Conservation (phyloP, 64 coral and sea anemone genomes). For the Catalaphyllia jardinei region DNA sequence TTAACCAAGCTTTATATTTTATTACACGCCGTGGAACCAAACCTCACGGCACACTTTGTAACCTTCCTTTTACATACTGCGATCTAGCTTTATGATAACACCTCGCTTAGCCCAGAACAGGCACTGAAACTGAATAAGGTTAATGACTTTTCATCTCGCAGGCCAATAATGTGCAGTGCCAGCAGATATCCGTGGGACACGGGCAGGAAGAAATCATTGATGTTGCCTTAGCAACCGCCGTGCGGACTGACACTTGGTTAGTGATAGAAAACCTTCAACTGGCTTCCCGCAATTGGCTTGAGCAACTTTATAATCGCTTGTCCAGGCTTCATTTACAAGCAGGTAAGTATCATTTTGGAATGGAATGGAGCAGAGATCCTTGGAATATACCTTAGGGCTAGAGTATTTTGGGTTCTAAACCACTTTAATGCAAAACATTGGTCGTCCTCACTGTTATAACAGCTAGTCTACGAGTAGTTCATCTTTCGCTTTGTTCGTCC, state of each 20-base stretch:
- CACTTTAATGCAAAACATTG: no score
- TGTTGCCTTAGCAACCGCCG: conserved; percentile 85
- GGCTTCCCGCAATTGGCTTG: conserved; percentile 65
- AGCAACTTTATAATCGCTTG: conserved; percentile 89
- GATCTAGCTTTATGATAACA: no score
- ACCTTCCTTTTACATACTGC: no score
- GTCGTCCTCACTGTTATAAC: no score
- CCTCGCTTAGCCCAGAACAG: no score
- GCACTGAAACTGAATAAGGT: no score
- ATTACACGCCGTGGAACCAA: no score
- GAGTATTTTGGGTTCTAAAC: no score
- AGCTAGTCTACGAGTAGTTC: no score
- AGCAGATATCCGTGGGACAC: conserved; percentile 75
- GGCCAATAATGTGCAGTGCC: conserved; percentile 76
- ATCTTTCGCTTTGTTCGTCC: no score
- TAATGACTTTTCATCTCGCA: conserved; percentile 14
- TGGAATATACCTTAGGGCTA: neutral
- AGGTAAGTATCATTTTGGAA: conserved; percentile 38
- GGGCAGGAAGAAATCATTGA: conserved; percentile 83
- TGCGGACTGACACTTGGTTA: conserved; percentile 88
- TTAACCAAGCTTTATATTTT: no score
- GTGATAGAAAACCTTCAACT: conserved; percentile 91
- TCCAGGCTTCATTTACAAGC: conserved; percentile 91
- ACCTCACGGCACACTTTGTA: no score
- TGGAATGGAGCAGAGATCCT: neutral